These are phyloP conservation scores for Creontiades dilutus DNA, from an alignment of 2,888 invertebrate species.

Conservation along the genomic window DNA sequence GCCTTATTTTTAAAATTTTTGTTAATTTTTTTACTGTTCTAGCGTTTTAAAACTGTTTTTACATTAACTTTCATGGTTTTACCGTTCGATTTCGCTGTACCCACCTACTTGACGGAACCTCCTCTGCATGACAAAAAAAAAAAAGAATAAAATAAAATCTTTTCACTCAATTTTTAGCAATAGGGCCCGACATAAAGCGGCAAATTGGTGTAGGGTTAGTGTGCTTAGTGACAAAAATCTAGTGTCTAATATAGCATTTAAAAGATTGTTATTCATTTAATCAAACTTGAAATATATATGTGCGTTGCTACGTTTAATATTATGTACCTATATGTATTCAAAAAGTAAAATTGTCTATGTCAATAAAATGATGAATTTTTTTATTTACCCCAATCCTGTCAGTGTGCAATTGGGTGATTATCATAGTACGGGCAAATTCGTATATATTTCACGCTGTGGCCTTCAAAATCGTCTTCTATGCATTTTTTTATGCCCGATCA, in stretches of 20 bases:
- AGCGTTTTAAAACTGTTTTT: too few species aligned
- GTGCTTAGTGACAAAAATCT: constrained; percentile 15
- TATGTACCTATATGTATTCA: constrained; percentile 15
- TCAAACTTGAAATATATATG: constrained; percentile 55
- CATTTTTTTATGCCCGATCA: too few species aligned
- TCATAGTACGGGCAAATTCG: too few species aligned
- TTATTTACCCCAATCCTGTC: neutral
- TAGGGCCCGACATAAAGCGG: neutral
- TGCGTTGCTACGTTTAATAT: constrained; percentile 45
- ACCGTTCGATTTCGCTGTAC: too few species aligned
- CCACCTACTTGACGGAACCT: neutral
- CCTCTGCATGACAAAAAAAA: neutral
- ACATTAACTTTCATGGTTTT: too few species aligned
- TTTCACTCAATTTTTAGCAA: constrained; percentile 13
- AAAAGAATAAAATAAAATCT: too few species aligned
- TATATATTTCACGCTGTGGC: too few species aligned
- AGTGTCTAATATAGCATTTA: constrained; percentile 54
- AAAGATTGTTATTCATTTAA: constrained; percentile 53
- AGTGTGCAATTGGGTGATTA: too few species aligned
- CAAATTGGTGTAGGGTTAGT: constrained; percentile 54
- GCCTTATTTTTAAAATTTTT: too few species aligned
- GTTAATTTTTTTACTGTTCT: too few species aligned
- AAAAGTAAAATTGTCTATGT: constrained; percentile 47
- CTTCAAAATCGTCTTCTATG: too few species aligned
- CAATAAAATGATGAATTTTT: neutral